Evolutionary conservation across 64 coral and sea anemone species (phyloP), one percentile per base, ranked within the genome.

Genomic region (Pocillopora damicornis): DNA sequence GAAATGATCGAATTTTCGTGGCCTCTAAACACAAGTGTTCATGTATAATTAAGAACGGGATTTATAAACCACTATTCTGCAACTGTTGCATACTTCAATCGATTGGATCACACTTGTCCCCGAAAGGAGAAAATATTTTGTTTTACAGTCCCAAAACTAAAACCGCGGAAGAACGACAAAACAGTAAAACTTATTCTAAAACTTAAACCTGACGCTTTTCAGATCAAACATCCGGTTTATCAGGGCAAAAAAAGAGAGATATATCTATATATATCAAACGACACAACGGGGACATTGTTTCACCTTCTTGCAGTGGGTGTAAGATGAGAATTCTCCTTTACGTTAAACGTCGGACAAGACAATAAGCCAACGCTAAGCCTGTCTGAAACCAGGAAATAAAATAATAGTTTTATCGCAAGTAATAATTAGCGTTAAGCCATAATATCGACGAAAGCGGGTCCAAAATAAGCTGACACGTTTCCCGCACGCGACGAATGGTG

Each of bases 121-220:
- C 16, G 34, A 60, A 35, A 34, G 15, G 64, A 11, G 20, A 71
- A 37, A 11, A 36, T 68, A 42, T 63, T 67, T 51, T 67, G 15
- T 67, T 61, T 51, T 67, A 45, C 61, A 68, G 20, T 63, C 80
- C 35, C 61, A 45, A 63, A 38, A 37, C 13, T 22, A 69, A 12
- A 37, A 26, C 9, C 38, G 26, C 11, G 5, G 3, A 37, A 34
- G 35, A 72, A 71, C 64, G 81, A 42, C 81, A 71, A 84, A 84
- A 84, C 81, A 84, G 81, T 63, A 51, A 84, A 69, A 84, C 20
- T 18, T 69, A 22, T 82, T 82, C 25, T 59, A 66, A 84, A 84
- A 84, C 68, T 65, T 57, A 63, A 84, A 84, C 64, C 81, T 18
- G 81, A 51, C 35, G 63, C 35, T 13, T 72, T 22, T 16, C 18